These are phyloP conservation scores for Catharus ustulatus DNA, from an alignment of 2,797 vertebrate genomes.

Conservation along the genomic window DNA sequence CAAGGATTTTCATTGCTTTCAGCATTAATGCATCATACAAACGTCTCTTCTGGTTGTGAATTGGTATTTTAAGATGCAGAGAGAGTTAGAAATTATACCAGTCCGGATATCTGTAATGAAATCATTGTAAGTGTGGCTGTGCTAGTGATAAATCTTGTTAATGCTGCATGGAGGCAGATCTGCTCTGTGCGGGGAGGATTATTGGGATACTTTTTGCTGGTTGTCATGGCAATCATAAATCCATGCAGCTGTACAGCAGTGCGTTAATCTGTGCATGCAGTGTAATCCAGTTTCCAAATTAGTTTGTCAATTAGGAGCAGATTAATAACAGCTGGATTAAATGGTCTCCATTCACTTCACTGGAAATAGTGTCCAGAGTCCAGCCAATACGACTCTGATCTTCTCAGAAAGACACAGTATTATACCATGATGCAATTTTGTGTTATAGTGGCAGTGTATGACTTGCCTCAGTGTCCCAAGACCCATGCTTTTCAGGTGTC, in stretches of 20 bases:
- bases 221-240: conserved; percentile 43
- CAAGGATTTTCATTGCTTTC: not conserved
- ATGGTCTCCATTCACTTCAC: not conserved
- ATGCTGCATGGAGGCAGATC: not conserved
- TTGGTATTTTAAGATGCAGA: not conserved
- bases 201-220: conserved; percentile 29
- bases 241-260: not conserved
- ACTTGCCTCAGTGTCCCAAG: not conserved
- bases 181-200: not conserved
- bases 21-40: not conserved
- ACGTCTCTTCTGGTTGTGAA: not conserved
- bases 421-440: not conserved
- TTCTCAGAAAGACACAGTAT: not conserved
- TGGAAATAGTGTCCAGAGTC: not conserved
- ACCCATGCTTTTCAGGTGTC: rapidly evolving
- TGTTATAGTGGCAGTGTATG: not conserved
- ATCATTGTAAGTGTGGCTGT: not conserved
- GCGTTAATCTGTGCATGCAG: not conserved
- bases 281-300: conserved; percentile 53
- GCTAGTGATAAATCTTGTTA: not conserved
- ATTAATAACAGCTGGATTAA: not conserved
- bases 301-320: not conserved
- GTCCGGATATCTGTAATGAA: not conserved
- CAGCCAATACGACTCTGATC: rapidly evolving
- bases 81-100: not conserved